Evolutionary conservation across 2,797 vertebrate genomes (phyloP), one percentile per base, ranked within the genome.

Genomic region (Notolepis coatsorum): DNA sequence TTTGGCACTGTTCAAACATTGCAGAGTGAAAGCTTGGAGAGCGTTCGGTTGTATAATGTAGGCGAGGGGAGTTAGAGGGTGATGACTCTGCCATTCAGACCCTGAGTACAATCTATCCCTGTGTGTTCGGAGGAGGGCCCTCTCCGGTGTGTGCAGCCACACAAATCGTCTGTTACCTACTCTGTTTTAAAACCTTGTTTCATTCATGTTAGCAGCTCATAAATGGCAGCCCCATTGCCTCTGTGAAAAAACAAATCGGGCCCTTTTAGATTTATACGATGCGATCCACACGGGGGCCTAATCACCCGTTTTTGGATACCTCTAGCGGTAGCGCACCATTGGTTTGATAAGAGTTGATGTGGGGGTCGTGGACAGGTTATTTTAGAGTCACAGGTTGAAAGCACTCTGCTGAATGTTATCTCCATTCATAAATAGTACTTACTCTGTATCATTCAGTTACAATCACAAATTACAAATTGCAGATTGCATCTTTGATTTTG

Each of bases 131-230:
- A 27, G 6, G 24, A 46, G 47, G n/a, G n/a, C n/a, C n/a, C n/a
- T n/a, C n/a, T n/a, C 25, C 27, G 51, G 45, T 24, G 48, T 68
- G 65, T 24, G 56, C 70, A 64, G 71, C 78, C 60, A 73, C 80
- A 85, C 80, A 78, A 82, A 84, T 84, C 65, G 80, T 80, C 73
- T 68, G 69, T 82, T 88, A 86, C 75, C 83, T 48, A 21, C 77
- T 85, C 66, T 52, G 59, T 71, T 86, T 81, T 74, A 82, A 81
- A 86, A 73, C 70, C 84, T 74, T 75, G 76, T 86, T 84, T 85
- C 77, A 46, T 79, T 85, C 80, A 69, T 87, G 87, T 89, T 89
- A 85, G 75, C 84, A 81, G 82, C 88, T 87, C 87, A 80, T 87
- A 87, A 89, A 89, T 81, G 80, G 77, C 72, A 57, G 75, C 76